Evolutionary conservation across 2,113 vertebrate species (phyloP), one percentile per base, ranked within the genome.

Genomic region (Aegotheles bennettii): DNA sequence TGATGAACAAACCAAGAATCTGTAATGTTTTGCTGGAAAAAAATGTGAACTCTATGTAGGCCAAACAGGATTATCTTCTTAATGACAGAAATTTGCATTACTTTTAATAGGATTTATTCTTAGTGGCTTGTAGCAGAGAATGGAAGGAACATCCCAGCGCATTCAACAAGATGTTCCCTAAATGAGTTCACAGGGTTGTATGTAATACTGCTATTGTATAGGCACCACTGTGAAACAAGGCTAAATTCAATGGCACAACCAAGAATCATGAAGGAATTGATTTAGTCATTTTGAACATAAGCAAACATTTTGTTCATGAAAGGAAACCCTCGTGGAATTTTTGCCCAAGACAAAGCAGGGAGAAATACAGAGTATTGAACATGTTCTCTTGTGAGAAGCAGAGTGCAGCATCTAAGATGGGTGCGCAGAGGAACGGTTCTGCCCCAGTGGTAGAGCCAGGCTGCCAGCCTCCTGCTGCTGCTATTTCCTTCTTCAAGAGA

Each of bases 101-200:
- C 71, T 97, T 97, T 97, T 96, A 97, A 97, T 96, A 95, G 95
- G 95, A 97, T 96, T 96, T 97, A 96, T 97, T 96, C 88, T 35
- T 38, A 85, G 80, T 87, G 74, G 51, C 76, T 96, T 96, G 71
- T 87, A 93, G 87, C 64, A 78, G 64, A 95, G 90, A 97, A 91
- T 93, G 85, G 90, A 96, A 94, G 91, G 97, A 97, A 92, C 65
- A 95, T 96, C 59, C 90, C 16, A 23, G 61, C 93, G 97, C 23
- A 1, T 96, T 96, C 92, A 95, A 93, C 42, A 92, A 95, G 90
- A 95, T 89, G 79, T 96, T 94, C 77, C 71, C 76, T 81, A 90
- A 93, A 91, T 87, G 50, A 86, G 84, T 36, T 94, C 92, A 90
- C 8, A 57, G 35, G 70, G 78, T 96, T 96, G 63, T 68, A 74